Evolutionary conservation across 2,113 vertebrate genomes (phyloP).

Genomic region (Myanophis thanlyinensis): DNA sequence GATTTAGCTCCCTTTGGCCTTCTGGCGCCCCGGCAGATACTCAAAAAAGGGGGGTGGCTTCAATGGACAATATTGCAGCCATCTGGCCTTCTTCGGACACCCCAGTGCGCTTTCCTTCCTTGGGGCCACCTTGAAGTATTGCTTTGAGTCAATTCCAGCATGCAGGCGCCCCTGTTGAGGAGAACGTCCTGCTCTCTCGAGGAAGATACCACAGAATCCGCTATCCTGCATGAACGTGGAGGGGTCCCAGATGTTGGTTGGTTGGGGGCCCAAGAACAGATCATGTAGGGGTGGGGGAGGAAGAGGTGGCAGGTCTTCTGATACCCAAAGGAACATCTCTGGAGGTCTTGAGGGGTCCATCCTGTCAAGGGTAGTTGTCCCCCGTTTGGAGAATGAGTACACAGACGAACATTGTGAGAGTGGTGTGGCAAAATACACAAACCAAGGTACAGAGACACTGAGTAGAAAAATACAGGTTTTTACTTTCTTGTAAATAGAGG

Average conservation of each 20-base stretch:
- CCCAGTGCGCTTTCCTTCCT: not conserved
- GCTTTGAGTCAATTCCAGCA: not conserved
- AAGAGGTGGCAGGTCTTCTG: not conserved
- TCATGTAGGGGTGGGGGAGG: not conserved
- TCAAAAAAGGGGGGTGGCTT: not conserved
- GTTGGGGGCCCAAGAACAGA: not conserved
- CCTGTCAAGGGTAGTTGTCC: no score
- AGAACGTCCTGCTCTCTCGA: not conserved
- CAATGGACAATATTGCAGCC: not conserved
- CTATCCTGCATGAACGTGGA: not conserved
- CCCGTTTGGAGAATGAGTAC: no score
- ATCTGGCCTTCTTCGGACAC: not conserved
- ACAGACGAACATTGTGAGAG: no score
- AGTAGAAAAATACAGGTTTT: no score
- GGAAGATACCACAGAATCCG: not conserved
- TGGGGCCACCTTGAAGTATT: not conserved
- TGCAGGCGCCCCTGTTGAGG: not conserved
- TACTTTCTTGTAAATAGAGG: no score
- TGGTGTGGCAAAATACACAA: no score
- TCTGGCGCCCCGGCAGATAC: not conserved
- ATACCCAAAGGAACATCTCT: accelerated
- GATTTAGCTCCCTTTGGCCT: not conserved
- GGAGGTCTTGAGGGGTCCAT: not conserved
- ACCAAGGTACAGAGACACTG: no score
- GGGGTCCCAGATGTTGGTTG: not conserved